These are phyloP conservation scores for Brachionichthys hirsutus DNA, from an alignment of 2,113 vertebrate species.

Conservation along the genomic window DNA sequence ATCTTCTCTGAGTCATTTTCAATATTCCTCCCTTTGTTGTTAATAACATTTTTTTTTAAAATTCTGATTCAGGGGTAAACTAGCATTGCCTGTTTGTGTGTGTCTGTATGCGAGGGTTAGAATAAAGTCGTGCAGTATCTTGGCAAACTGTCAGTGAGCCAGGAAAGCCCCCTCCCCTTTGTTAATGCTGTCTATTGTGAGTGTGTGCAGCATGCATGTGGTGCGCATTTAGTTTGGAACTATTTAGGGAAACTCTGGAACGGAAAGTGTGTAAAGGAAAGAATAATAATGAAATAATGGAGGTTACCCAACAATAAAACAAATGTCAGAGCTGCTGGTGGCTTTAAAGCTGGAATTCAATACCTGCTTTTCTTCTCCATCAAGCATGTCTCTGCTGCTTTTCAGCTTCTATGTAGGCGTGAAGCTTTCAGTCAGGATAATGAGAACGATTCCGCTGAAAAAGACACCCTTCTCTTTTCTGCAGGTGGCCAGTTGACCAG, in stretches of 20 bases:
- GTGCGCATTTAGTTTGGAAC: constrained; percentile 45
- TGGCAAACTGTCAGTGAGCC: constrained; percentile 46
- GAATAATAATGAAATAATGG: constrained; percentile 58
- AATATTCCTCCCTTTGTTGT: background rate
- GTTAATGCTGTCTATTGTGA: constrained; percentile 69
- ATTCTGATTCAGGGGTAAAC: background rate
- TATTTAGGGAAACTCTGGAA: constrained; percentile 73
- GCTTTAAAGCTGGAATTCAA: constrained; percentile 27
- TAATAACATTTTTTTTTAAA: constrained; percentile 4
- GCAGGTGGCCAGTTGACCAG: constrained; percentile 46
- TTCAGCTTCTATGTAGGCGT: constrained; percentile 18
- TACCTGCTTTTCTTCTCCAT: constrained; percentile 18
- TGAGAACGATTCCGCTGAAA: background rate
- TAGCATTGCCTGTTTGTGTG: constrained; percentile 17
- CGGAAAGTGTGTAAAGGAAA: constrained; percentile 61
- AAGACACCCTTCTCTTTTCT: constrained; percentile 6
- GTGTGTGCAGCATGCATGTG: constrained; percentile 55
- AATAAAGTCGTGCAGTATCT: constrained; percentile 28
- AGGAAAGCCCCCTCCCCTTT: constrained; percentile 70
- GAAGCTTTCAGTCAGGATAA: constrained; percentile 20
- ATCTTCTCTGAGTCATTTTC: background rate
- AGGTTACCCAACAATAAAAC: constrained; percentile 55
- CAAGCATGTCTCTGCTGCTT: constrained; percentile 5
- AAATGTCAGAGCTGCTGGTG: constrained; percentile 29
- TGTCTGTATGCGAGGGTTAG: constrained; percentile 14